phyloP scores from a whole-genome alignment of 2,113 vertebrate genomes.

The Hippocampus zosterae region DNA sequence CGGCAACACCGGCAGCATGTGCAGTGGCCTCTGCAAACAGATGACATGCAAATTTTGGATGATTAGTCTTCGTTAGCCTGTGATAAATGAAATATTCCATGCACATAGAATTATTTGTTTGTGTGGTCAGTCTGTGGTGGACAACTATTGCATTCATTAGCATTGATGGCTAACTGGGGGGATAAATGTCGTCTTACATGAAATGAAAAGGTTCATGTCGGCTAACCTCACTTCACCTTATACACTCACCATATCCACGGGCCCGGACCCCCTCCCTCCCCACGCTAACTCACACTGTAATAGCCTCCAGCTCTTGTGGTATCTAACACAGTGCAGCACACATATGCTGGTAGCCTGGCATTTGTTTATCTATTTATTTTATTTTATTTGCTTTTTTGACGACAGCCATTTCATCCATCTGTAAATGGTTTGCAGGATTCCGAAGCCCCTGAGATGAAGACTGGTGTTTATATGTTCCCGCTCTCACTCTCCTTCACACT shows the following conservation, averaged over 20 bases:
- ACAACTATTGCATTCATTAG: conserved; percentile 30
- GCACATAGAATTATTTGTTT: conserved; percentile 35
- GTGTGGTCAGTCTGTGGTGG: conserved; percentile 25
- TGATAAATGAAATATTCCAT: conserved; percentile 28
- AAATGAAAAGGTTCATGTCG: conserved; percentile 8
- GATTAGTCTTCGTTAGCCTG: conserved; percentile 14
- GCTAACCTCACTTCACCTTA: conserved; percentile 53
- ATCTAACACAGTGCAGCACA: conserved; percentile 42
- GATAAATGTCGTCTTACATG: background rate
- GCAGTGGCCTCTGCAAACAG: conserved; percentile 18
- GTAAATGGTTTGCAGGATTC: conserved; percentile 63
- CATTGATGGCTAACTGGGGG: background rate
- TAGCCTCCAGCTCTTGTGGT: conserved; percentile 78
- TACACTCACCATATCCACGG: conserved; percentile 65
- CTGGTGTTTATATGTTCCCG: conserved; percentile 68
- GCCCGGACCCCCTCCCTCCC: conserved; percentile 60
- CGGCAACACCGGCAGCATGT: conserved; percentile 5
- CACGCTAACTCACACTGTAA: conserved; percentile 75
- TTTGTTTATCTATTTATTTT: conserved; percentile 54
- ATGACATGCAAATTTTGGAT: conserved; percentile 34
- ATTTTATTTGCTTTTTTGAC: conserved; percentile 76
- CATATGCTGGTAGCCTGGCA: conserved; percentile 67
- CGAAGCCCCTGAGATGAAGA: conserved; percentile 53
- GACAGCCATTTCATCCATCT: conserved; percentile 77
- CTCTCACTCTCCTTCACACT: conserved; percentile 55